phyloP scores from a whole-genome alignment of 2,113 vertebrate genomes.

The Leiothrix lutea region DNA sequence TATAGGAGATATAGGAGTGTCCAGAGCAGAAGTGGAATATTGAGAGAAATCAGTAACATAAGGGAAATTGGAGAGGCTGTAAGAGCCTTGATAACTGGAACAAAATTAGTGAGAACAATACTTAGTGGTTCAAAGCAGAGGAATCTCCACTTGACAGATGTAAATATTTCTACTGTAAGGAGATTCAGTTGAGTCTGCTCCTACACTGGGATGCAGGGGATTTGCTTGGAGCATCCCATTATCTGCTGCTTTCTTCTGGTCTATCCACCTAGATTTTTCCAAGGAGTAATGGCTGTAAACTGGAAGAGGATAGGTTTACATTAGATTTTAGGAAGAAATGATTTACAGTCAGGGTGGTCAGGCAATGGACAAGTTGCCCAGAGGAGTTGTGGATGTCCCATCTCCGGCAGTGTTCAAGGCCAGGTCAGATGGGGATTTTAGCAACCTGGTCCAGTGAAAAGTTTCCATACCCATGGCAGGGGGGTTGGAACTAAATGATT shows the following conservation, averaged over 20 bases:
- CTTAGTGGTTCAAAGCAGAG: neutral
- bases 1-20: neutral
- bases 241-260: neutral
- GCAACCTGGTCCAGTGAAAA: neutral
- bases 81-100: neutral
- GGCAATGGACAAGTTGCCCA: neutral
- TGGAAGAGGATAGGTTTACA: neutral
- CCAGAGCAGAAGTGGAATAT: neutral
- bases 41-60: neutral
- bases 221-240: neutral
- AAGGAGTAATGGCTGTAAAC: neutral
- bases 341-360: neutral
- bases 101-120: neutral
- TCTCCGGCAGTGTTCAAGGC: neutral
- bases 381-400: neutral
- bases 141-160: neutral
- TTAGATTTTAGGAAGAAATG: neutral
- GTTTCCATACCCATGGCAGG: neutral
- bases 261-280: neutral
- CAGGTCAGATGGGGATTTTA: neutral
- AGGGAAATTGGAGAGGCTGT: neutral
- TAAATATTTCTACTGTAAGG: neutral
- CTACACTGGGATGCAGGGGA: neutral
- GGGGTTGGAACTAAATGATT: neutral
- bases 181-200: neutral